Conservation (phyloP, 1,140 invertebrate species). For the Bombus haemorrhoidalis region DNA sequence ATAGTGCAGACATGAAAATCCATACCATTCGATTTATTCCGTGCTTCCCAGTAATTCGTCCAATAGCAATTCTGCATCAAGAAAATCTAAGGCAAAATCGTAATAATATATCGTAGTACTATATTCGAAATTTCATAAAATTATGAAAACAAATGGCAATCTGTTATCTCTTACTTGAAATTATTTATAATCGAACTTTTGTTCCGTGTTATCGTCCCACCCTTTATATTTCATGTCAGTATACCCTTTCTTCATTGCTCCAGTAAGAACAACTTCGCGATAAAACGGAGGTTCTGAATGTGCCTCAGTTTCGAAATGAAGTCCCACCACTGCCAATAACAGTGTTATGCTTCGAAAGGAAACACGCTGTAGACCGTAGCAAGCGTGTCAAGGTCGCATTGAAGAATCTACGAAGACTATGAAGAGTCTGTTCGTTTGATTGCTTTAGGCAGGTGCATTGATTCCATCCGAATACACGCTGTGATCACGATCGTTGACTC, state of each 20-base stretch:
- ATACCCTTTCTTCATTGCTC: neutral
- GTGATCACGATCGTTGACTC: neutral
- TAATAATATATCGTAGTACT: no score
- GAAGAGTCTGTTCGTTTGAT: slow-evolving; percentile 18
- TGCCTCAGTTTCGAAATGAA: neutral
- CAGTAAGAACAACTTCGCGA: neutral
- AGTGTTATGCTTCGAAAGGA: slow-evolving; percentile 28
- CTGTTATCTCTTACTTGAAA: neutral
- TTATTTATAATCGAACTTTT: neutral
- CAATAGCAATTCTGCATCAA: neutral
- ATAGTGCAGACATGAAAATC: neutral
- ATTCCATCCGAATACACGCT: neutral
- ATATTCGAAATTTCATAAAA: neutral
- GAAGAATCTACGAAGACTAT: slow-evolving; percentile 16
- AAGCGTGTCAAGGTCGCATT: slow-evolving; percentile 56
- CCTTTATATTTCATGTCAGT: neutral
- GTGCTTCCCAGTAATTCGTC: neutral
- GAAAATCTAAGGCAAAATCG: neutral
- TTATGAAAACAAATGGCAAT: neutral
- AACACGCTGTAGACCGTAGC: slow-evolving; percentile 37
- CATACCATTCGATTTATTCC: neutral
- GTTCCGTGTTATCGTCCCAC: neutral
- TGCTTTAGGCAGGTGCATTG: neutral
- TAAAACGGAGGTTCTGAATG: neutral
- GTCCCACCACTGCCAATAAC: slow-evolving; percentile 20